Conservation (phyloP, 1,140 invertebrate species). For the Teleopsis dalmanni region DNA sequence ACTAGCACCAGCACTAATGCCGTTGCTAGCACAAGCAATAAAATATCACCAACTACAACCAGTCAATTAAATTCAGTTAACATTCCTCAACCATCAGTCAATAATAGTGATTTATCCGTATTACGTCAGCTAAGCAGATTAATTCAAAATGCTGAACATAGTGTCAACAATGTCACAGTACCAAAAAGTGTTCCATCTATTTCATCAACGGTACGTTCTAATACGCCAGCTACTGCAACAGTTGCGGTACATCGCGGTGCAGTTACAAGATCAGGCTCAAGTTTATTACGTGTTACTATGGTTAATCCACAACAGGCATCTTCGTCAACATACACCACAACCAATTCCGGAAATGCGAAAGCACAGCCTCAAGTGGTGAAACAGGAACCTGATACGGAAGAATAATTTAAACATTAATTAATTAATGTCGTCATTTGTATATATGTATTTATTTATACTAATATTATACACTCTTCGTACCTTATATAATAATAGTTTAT, state of each 20-base stretch:
- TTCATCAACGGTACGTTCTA: neutral
- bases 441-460: no score
- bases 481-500: no score
- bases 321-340: neutral
- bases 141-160: slow-evolving; percentile 4
- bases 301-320: neutral
- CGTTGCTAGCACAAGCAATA: neutral
- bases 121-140: slow-evolving; percentile 5
- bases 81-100: neutral
- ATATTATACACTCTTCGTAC: no score
- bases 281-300: neutral
- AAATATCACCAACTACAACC: neutral
- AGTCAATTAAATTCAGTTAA: neutral
- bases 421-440: no score
- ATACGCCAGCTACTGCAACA: neutral
- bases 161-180: neutral
- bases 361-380: slow-evolving; percentile 1
- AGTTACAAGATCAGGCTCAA: slow-evolving; percentile 7
- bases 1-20: neutral
- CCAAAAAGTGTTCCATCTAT: slow-evolving; percentile 5
- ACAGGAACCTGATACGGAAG: no score
- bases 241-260: slow-evolving; percentile 5
- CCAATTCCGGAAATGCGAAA: neutral
- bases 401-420: no score
- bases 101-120: slow-evolving; percentile 8